Conservation (phyloP, 23 tunicate genomes). For the Halocynthia aurantium region DNA sequence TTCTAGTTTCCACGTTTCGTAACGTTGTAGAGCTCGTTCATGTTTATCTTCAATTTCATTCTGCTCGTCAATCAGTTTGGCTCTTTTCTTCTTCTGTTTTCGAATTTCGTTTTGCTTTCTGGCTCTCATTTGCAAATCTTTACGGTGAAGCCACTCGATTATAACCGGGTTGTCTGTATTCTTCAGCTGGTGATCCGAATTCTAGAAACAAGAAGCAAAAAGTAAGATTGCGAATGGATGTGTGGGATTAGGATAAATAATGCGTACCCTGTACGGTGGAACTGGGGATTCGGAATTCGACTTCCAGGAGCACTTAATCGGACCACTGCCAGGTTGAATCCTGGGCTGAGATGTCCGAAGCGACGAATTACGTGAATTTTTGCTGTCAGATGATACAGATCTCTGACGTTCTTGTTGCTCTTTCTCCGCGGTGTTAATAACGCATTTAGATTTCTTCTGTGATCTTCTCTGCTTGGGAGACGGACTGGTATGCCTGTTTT, state of each 20-base stretch:
- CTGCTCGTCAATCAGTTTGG: conserved; percentile 64
- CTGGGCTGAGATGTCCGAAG: conserved; percentile 18
- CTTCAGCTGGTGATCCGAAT: conserved; percentile 74
- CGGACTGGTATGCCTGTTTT: not conserved
- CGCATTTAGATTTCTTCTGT: conserved; percentile 14
- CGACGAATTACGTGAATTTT: not conserved
- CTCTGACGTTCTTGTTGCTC: not conserved
- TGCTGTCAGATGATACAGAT: conserved; percentile 4
- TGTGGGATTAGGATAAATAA: not conserved
- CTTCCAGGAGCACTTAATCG: conserved; percentile 79
- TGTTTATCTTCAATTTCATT: conserved; percentile 61
- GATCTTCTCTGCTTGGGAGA: not conserved
- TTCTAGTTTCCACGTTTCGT: conserved; percentile 71
- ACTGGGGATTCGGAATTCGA: conserved; percentile 14
- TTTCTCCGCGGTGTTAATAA: not conserved
- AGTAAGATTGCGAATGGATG: not conserved
- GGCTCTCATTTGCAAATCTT: conserved; percentile 46
- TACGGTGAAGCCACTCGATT: conserved; percentile 49
- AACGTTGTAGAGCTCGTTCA: conserved; percentile 56
- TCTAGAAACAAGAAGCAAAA: conserved; percentile 22
- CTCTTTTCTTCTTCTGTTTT: conserved; percentile 52
- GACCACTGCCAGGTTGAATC: conserved; percentile 59
- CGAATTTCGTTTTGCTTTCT: conserved; percentile 22
- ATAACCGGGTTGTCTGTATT: conserved; percentile 76
- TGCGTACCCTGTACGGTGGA: conserved; percentile 25